These are phyloP conservation scores for Morpho deidamia DNA, from an alignment of 2,888 invertebrate species.

Conservation along the genomic window DNA sequence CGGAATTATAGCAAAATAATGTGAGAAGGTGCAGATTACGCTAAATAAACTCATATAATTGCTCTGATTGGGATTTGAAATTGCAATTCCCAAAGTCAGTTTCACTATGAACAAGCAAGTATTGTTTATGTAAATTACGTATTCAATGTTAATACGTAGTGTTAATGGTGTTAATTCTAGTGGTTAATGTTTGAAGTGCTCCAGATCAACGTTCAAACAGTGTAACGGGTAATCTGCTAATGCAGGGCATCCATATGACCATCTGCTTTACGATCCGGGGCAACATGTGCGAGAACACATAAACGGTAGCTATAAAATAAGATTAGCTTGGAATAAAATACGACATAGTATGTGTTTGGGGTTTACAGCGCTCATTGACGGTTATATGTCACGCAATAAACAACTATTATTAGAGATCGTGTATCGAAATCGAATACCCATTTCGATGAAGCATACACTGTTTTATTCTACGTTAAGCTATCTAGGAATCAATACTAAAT, in stretches of 20 bases:
- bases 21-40: no score
- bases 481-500: no score
- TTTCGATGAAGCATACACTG: no score
- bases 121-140: background rate
- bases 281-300: conserved; percentile 18
- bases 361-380: conserved; percentile 16
- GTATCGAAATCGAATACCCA: no score
- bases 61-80: no score
- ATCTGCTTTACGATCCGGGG: conserved; percentile 25
- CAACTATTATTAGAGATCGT: background rate
- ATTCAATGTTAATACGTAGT: background rate
- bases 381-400: conserved; percentile 8
- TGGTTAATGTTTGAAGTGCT: conserved; percentile 3
- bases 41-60: no score
- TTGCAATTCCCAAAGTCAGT: no score
- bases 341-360: conserved; percentile 1
- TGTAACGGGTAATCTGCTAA: conserved; percentile 38
- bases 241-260: conserved; percentile 28
- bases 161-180: background rate
- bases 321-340: conserved; percentile 20
- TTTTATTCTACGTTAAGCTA: no score
- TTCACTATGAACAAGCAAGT: background rate
- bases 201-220: conserved; percentile 9
- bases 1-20: no score
- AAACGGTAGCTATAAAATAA: conserved; percentile 22